phyloP scores from a whole-genome alignment of 2,113 vertebrate genomes.

The Canis aureus region DNA sequence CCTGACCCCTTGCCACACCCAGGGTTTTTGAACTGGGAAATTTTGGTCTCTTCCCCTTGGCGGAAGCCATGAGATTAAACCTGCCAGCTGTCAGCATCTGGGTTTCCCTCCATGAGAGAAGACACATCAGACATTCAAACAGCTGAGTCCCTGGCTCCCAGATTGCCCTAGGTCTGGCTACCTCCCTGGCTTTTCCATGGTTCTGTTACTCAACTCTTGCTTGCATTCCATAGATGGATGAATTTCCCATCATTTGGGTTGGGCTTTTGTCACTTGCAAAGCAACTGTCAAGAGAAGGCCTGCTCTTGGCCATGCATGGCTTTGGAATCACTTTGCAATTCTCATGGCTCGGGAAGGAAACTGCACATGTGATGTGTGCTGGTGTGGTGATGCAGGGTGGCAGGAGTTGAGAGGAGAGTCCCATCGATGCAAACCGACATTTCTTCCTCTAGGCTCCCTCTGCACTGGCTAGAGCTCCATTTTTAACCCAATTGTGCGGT shows the following conservation, averaged over 20 bases:
- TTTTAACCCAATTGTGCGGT: background rate
- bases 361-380: accelerated
- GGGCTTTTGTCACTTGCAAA: background rate
- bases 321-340: background rate
- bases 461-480: background rate
- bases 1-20: background rate
- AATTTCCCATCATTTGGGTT: background rate
- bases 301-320: accelerated
- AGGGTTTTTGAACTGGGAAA: background rate
- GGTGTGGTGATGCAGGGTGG: no score
- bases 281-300: background rate
- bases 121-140: background rate
- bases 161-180: background rate
- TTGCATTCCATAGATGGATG: background rate
- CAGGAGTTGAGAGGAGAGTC: background rate
- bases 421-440: background rate
- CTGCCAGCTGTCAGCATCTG: background rate
- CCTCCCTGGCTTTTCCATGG: background rate
- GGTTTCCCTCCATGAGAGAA: background rate
- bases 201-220: background rate
- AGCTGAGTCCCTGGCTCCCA: background rate
- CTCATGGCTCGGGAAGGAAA: background rate
- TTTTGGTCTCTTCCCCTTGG: background rate
- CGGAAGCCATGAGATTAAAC: background rate
- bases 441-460: background rate